Base-by-base conservation (phyloP, 2,888 invertebrate species). In the Epistrophe eligans region DNA sequence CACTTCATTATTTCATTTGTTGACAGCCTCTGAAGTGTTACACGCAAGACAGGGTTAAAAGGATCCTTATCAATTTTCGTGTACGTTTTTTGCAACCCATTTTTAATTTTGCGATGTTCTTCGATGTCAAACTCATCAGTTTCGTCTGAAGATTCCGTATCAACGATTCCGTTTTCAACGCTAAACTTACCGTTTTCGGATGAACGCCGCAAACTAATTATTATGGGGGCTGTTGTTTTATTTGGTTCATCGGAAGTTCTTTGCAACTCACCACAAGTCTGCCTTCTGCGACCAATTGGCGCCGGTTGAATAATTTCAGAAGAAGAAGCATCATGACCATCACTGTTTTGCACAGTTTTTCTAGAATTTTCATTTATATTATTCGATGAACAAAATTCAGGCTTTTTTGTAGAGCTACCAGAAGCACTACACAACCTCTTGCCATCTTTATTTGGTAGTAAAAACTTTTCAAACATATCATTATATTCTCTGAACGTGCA, bases 401-500 rank as follows among this genome's bases (percentile, higher is more conserved):
- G 5, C 1, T 60, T 43, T 8, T 28, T 24, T 11, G 17, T 24
- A 9, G 35, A 17, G 35, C n/a, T 35, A 24, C 24, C 2, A 6
- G 19, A 1, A 10, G 40, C 10, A n/a, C 15, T 73, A 15, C 81
- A 73, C 15, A 67, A 58, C 8, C 84, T 72, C 40, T 85, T 85
- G 0, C 81, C 81, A 10, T 60, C 77, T 38, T 50, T 13, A 7
- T 81, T 81, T 55, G 43, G 43, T 0, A 85, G 17, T 8, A 32
- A 62, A 55, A 60, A 74, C 24, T 72, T 87, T 48, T 74, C 71
- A 43, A 82, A 82, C 45, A 87, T 87, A 32, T 74, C 71, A 15
- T 38, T 43, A 19, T 83, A 83, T 2, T 79, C 83, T 8, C n/a
- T 8, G 28, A 87, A 72, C 1, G 87, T 83, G 17, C 82, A 83